Conservation (phyloP, 2,888 invertebrate genomes). For the Lasioglossum marginatum region DNA sequence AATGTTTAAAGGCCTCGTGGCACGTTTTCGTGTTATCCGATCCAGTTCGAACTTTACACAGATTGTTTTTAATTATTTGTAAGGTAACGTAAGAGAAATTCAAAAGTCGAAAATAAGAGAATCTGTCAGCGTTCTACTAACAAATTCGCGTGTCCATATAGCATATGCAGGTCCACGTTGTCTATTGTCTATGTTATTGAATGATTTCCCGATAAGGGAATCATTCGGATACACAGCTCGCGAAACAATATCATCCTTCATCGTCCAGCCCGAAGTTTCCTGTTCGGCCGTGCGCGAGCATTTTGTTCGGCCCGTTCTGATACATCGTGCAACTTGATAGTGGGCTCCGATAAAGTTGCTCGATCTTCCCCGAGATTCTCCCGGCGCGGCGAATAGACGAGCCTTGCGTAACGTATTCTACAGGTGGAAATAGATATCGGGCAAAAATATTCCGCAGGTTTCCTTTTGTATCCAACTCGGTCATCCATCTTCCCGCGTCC, state of each 20-base stretch:
- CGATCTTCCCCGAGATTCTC: slow-evolving; percentile 49
- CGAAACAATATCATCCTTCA: slow-evolving; percentile 4
- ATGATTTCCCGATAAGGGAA: background rate
- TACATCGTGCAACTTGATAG: slow-evolving; percentile 37
- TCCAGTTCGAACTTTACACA: too few relatives aligned
- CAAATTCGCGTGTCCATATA: background rate
- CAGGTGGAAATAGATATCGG: slow-evolving; percentile 63
- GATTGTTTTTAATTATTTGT: too few relatives aligned
- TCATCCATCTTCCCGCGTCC: slow-evolving; percentile 44
- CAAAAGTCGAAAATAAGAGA: too few relatives aligned
- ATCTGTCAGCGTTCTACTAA: background rate
- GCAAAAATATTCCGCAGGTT: slow-evolving; percentile 35
- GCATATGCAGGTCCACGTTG: background rate
- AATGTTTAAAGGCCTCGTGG: too few relatives aligned
- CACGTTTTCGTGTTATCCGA: too few relatives aligned
- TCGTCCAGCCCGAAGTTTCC: background rate
- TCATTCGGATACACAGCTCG: background rate
- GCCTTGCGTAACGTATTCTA: slow-evolving; percentile 48
- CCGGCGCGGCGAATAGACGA: slow-evolving; percentile 32
- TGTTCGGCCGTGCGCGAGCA: background rate
- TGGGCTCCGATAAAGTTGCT: slow-evolving; percentile 56
- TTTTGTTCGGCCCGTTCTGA: slow-evolving; percentile 17
- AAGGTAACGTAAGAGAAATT: too few relatives aligned
- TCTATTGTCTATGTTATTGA: background rate
- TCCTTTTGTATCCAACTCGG: slow-evolving; percentile 24